Base-by-base conservation (phyloP, 2,888 invertebrate species). In the Calameuta idolon region DNA sequence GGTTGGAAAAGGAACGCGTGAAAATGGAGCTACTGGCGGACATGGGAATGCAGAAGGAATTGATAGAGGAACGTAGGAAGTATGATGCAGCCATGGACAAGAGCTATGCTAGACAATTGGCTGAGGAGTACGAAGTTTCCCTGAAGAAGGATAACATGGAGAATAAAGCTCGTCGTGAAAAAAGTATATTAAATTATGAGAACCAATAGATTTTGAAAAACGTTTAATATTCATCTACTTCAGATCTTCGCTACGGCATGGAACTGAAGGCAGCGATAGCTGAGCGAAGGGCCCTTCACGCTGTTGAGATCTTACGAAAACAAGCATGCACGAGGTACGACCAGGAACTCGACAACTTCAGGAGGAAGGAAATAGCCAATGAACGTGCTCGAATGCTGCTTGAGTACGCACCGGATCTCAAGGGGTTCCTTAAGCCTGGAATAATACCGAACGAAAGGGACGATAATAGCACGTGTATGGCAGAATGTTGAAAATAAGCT, bases 81-180 rank as follows among this genome's bases (percentile, higher is more conserved):
- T 23, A 31, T 11, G 69, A 69, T 0, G 75, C 77, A 5, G 83
- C 81, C 55, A 80, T 77, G 68, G 87, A 88, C 75, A 81, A 79
- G 0, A 83, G 82, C 2, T 85, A 87, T 31, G 76, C 79, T 2
- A 82, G 79, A 77, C 78, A 86, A 73, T 77, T 86, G 40, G 79
- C 76, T 9, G 80, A 83, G 23, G 80, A 87, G 77, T 75, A 76
- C 11, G 79, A 75, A 69, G 80, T 78, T 40, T 69, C 76, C 12
- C 33, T 80, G 69, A 79, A 75, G 33, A 80, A 79, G 12, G 80
- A 82, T 34, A 73, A 69, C 34, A 73, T 69, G 75, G 78, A 79
- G 69, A 73, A 75, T 1, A 75, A 78, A 34, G 80, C 80, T 34
- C 81, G 79, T 69, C 81, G 79, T 0, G 68, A 75, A 31, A 77